Evolutionary conservation across 2,113 vertebrate genomes (phyloP), one percentile per base, ranked within the genome.

Genomic region (Benitochromis conjunctus): DNA sequence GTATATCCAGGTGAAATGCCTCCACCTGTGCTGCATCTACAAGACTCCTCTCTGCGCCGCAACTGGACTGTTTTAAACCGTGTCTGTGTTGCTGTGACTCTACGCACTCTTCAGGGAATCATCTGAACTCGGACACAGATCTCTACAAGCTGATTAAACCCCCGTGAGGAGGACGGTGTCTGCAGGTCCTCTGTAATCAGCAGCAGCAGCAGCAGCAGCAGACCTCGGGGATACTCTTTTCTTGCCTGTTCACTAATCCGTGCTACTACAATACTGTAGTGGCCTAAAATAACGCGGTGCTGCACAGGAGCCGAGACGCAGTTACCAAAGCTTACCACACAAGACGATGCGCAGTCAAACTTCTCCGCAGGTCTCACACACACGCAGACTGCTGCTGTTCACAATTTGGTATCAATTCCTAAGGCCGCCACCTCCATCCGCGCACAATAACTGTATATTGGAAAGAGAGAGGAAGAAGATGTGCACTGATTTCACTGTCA

Each of bases 251-350:
- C 80, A 84, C 81, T 62, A 82, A 56, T 38, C 9, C 34, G 21
- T 53, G 56, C 85, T 85, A 76, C 77, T 79, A 77, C 81, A 80
- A 5, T 16, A 51, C 53, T 58, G 62, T 29, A 16, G 80, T 31
- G 87, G 81, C 80, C 83, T 86, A 6, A 57, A 85, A 64, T 88
- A 81, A 64, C 84, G 76, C 81, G 79, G 36, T 83, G 91, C 88
- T 82, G 89, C 91, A 74, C 91, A 62, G 82, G 48, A 85, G 83
- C 74, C 12, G 66, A 82, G 82, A 66, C 74, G 89, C 86, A 88
- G 83, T 79, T 80, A 24, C 58, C 91, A n/a, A 51, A 86, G 76
- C 94, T 95, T 92, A 95, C 94, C 94, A 80, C 94, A 88, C 89
- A 88, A 86, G 90, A 93, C 89, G 89, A 81, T 83, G 93, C 91